phyloP scores from a whole-genome alignment of 2,888 invertebrate species.

The Xestobium rufovillosum region DNA sequence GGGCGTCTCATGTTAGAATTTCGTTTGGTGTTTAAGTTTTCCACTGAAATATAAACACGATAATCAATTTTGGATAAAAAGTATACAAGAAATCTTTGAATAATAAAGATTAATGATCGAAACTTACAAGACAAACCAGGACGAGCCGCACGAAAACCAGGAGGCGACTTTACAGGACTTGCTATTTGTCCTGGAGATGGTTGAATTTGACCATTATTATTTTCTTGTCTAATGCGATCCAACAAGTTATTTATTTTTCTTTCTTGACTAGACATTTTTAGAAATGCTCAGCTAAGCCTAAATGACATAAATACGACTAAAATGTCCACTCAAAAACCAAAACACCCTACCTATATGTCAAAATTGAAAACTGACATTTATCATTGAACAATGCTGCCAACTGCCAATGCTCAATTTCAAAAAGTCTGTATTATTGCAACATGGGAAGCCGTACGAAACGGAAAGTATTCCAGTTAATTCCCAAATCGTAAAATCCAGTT shows the following conservation, averaged over 20 bases:
- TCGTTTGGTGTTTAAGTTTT: conserved; percentile 22
- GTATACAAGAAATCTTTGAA: conserved; percentile 1
- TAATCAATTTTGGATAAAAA: conserved; percentile 2
- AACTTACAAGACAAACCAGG: conserved; percentile 27
- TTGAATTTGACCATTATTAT: conserved; percentile 39
- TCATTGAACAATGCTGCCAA: no score
- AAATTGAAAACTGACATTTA: no score
- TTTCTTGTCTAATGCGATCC: conserved; percentile 63
- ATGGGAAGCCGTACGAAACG: no score
- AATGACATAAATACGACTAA: no score
- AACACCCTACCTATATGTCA: no score
- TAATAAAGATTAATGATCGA: conserved; percentile 2
- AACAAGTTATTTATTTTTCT: conserved; percentile 78
- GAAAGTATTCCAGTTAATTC: no score
- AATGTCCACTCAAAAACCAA: no score
- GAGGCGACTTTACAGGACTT: conserved; percentile 35
- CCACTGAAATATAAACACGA: conserved; percentile 22
- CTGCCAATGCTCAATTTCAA: no score
- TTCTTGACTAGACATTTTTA: conserved; percentile 66
- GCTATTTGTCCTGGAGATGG: conserved; percentile 35
- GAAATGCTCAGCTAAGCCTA: no score
- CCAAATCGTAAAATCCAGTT: no score
- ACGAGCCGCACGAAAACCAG: conserved; percentile 23
- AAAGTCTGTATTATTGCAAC: no score
- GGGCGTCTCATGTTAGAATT: conserved; percentile 45